These are phyloP conservation scores for Luperina nickerlii DNA, from an alignment of 2,888 invertebrate genomes.

Conservation along the genomic window DNA sequence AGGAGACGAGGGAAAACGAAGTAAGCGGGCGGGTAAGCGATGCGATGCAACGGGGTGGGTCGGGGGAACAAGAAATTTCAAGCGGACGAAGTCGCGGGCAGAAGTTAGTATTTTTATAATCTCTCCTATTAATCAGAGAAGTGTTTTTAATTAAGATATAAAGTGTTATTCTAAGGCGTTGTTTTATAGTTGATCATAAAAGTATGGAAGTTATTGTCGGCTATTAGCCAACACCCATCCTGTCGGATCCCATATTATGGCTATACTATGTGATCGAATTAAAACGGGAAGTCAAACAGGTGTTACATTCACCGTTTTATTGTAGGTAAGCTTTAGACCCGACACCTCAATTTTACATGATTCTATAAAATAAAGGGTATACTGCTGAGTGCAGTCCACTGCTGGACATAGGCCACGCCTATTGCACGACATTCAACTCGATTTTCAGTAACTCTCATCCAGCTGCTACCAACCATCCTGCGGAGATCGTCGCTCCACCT, in stretches of 20 bases:
- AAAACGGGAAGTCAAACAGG: slow-evolving; percentile 24
- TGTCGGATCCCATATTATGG: slow-evolving; percentile 5
- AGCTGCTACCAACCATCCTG: no score
- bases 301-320: slow-evolving; percentile 22
- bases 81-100: background rate
- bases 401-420: no score
- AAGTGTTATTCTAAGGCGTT: background rate
- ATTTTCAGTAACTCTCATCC: no score
- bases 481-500: no score
- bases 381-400: background rate
- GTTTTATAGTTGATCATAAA: slow-evolving; percentile 44
- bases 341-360: background rate
- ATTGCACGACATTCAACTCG: no score
- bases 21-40: background rate
- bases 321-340: background rate
- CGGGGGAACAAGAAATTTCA: background rate
- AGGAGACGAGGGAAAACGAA: no score
- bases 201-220: slow-evolving; percentile 15
- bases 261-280: background rate
- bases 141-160: slow-evolving; percentile 22
- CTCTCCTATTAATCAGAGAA: slow-evolving; percentile 35
- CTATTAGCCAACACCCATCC: slow-evolving; percentile 21
- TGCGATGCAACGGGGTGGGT: background rate
- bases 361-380: background rate
- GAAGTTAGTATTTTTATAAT: background rate